phyloP scores from a whole-genome alignment of 2,888 invertebrate genomes.

The Apotomis betuletana region DNA sequence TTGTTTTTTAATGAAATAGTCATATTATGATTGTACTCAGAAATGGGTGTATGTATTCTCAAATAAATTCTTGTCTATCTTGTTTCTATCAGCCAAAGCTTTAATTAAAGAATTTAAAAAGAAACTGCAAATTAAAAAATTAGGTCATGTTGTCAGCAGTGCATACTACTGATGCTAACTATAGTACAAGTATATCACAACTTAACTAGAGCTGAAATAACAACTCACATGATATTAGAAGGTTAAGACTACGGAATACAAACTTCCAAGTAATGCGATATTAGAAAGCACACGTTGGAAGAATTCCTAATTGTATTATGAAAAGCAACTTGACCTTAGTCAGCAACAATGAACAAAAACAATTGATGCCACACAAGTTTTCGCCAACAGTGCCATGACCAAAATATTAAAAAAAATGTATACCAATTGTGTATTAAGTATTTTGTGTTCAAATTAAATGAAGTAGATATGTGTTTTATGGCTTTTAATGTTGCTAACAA shows the following conservation, averaged over 20 bases:
- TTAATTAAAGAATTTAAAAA: not conserved
- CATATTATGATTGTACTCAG: not conserved
- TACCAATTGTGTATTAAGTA: not conserved
- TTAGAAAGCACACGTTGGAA: conserved; percentile 23
- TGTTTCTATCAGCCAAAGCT: not conserved
- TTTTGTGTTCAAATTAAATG: conserved; percentile 18
- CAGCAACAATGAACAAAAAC: conserved; percentile 34
- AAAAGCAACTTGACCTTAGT: conserved; percentile 35
- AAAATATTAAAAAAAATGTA: not conserved
- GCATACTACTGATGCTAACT: conserved; percentile 3
- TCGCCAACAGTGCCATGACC: conserved; percentile 9
- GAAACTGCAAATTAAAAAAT: conserved; percentile 14
- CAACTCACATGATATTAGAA: not conserved
- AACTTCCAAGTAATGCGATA: conserved; percentile 6
- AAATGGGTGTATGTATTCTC: not conserved
- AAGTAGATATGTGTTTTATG: conserved; percentile 15
- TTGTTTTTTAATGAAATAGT: conserved; percentile 23
- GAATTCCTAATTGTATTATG: conserved; percentile 33
- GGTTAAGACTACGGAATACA: not conserved
- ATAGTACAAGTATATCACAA: not conserved
- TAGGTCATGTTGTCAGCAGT: conserved; percentile 36
- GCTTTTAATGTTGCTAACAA: conserved; percentile 54
- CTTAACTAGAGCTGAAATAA: not conserved
- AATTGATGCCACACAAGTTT: conserved; percentile 14
- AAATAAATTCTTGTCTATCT: not conserved